These are phyloP conservation scores for Trypoxylus dichotomus DNA, from an alignment of 1,140 invertebrate genomes.

Conservation along the genomic window DNA sequence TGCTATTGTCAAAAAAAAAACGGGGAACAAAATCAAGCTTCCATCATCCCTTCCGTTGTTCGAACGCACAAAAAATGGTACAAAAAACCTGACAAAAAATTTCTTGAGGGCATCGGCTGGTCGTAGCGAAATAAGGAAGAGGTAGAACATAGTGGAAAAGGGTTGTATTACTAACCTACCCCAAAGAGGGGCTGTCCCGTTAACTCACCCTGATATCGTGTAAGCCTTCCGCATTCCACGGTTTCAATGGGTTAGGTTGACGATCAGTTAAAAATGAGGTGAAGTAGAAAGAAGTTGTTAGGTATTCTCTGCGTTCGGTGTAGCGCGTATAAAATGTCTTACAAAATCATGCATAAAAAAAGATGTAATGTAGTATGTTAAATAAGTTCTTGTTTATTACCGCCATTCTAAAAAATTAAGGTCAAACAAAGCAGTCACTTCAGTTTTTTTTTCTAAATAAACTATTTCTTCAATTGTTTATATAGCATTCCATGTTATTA, in stretches of 20 bases:
- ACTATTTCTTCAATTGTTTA: no score
- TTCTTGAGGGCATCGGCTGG: slow-evolving; percentile 31
- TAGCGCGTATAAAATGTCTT: background rate
- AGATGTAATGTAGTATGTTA: no score
- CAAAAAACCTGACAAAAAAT: slow-evolving; percentile 37
- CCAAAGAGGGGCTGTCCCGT: slow-evolving; percentile 39
- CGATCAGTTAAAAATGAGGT: background rate
- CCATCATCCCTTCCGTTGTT: background rate
- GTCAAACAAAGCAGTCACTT: no score
- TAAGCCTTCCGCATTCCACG: slow-evolving; percentile 41
- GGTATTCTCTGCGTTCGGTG: background rate
- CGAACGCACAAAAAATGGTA: slow-evolving; percentile 7
- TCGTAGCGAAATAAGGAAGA: slow-evolving; percentile 32
- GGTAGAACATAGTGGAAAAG: slow-evolving; percentile 32
- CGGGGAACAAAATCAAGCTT: slow-evolving; percentile 31
- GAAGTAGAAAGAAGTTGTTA: background rate
- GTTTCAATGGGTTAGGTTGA: slow-evolving; percentile 39
- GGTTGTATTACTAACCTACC: slow-evolving; percentile 41
- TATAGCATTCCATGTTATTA: no score
- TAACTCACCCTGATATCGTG: slow-evolving; percentile 39
- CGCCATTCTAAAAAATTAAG: no score
- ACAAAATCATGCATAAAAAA: background rate
- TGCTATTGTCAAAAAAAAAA: background rate
- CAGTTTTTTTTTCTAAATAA: no score
- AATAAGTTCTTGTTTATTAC: no score